Base-by-base conservation (phyloP, 2,888 invertebrate genomes). In the Sympetrum striolatum region DNA sequence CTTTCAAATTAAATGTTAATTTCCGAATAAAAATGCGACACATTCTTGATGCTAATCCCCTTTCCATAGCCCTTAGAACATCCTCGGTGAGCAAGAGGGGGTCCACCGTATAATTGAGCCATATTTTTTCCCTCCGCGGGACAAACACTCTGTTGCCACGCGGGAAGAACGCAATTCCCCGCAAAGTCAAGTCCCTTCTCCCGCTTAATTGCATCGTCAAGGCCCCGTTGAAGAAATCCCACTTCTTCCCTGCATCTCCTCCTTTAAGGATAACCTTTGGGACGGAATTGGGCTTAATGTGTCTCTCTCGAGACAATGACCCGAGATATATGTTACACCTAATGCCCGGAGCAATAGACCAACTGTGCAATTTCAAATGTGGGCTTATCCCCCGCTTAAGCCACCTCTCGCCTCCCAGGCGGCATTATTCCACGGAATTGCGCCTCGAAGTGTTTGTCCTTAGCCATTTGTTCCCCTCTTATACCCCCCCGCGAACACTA, bases 201-300 rank as follows among this genome's bases (percentile, higher is more conserved):
- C 14, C 4, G 8, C 73, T 73, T n/a, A n/a, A 73, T 73, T 31
- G 73, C 73, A 22, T 31, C 73, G 73, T 12, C 25, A 64, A 18
- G 64, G 22, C 22, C 35, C 58, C 35, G 58, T 58, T 22, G 58
- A 18, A 22, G 58, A 31, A 18, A 58, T 58, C 58, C 82, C 10
- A 35, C 31, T 1, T n/a, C n/a, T n/a, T 81, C 48, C 25, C n/a
- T 25, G 81, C 58, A 31, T 31, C 80, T 22, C 37, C 8, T 37
- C n/a, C 80, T 39, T 80, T n/a, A 37, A 44, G 22, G 37, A 37
- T 18, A 18, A 39, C 80, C 22, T 25, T 25, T 0, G 35, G 58
- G 82, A 4, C 22, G 60, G 86, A 64, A 86, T 86, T 86, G 60
- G 86, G 86, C 60, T 86, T 58, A 60, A 86, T 86, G 37, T 53